Evolutionary conservation across 2,888 invertebrate genomes (phyloP), one percentile per base, ranked within the genome.

Genomic region (Branchinecta sandiegonensis): DNA sequence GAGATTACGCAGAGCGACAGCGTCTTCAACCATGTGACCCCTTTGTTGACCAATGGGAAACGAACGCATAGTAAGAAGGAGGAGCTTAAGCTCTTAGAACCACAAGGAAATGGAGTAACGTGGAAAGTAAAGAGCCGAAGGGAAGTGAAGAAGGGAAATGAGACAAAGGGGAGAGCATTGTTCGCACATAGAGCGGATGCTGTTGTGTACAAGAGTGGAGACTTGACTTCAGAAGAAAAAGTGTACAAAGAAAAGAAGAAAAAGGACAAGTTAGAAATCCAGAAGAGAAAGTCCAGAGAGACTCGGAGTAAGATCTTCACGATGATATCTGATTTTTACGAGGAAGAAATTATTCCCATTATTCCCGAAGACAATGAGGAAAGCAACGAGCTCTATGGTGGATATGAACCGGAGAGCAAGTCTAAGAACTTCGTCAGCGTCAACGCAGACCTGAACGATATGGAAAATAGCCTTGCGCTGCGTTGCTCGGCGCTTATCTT

Each of bases 1-100:
- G 69, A 69, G 48, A 47, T 69, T 37, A 67, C 46, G 8, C 17
- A 47, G 12, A 47, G 47, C 37, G 66, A 69, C 11, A 56, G 14
- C n/a, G 14, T n/a, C 17, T 37, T 37, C 37, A 37, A 37, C 37
- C 37, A 37, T 6, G 37, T 37, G 37, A n/a, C n/a, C 14, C 56
- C 56, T 10, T 56, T 56, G n/a, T 56, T 56, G 56, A 56, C 56
- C 56, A 56, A 56, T 56, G 56, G 14, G 56, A 17, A 56, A 56
- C 56, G 56, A 56, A 37, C 37, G 4, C 37, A 37, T 6, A 17
- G 56, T 9, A 56, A 2, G 10, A 56, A 56, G 17, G 10, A 56
- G n/a, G n/a, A n/a, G 8, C 56, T 17, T 56, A 56, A 17, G n/a
- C n/a, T 56, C 9, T 56, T 56, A 10, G 56, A 56, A 56, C 56